Percentiles rank a stretch among this genome's conserved stretches.
Evolutionary conservation across 1,140 invertebrate genomes (phyloP).

Genomic region (Calephelis nemesis): DNA sequence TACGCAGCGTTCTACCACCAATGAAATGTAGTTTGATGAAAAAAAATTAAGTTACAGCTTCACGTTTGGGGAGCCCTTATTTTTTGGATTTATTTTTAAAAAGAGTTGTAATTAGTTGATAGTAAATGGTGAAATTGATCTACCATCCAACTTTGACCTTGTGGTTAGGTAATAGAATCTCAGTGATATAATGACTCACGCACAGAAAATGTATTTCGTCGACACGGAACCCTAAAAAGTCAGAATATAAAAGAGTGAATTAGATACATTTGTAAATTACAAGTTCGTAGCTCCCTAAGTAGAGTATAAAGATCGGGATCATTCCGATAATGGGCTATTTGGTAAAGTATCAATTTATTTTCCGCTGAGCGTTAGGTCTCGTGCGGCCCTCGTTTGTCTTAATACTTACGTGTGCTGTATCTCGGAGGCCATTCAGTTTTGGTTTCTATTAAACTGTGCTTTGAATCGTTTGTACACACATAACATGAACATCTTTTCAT

Average conservation of each 20-base stretch:
- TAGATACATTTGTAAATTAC: slow-evolving; percentile 4
- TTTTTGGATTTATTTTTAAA: too few relatives aligned
- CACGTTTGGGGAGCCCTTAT: too few relatives aligned
- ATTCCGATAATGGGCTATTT: slow-evolving; percentile 10
- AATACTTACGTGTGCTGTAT: slow-evolving; percentile 3
- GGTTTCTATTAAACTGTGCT: not conserved
- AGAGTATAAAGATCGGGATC: slow-evolving; percentile 9
- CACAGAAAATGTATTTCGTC: too few relatives aligned
- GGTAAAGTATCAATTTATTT: slow-evolving; percentile 16
- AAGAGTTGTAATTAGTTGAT: too few relatives aligned
- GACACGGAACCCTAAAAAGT: too few relatives aligned
- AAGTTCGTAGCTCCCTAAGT: slow-evolving; percentile 9
- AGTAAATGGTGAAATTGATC: too few relatives aligned
- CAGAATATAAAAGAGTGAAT: not conserved
- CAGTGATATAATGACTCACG: too few relatives aligned
- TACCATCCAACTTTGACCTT: too few relatives aligned
- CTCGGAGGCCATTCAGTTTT: not conserved
- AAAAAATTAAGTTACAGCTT: too few relatives aligned
- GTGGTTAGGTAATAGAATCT: too few relatives aligned
- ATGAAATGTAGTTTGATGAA: too few relatives aligned
- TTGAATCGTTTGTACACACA: not conserved
- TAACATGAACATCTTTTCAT: not conserved
- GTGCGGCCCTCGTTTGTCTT: slow-evolving; percentile 5
- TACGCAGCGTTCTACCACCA: too few relatives aligned
- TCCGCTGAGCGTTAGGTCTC: slow-evolving; percentile 1